Base-by-base conservation (phyloP, 2,113 vertebrate genomes). In the Progne subis region DNA sequence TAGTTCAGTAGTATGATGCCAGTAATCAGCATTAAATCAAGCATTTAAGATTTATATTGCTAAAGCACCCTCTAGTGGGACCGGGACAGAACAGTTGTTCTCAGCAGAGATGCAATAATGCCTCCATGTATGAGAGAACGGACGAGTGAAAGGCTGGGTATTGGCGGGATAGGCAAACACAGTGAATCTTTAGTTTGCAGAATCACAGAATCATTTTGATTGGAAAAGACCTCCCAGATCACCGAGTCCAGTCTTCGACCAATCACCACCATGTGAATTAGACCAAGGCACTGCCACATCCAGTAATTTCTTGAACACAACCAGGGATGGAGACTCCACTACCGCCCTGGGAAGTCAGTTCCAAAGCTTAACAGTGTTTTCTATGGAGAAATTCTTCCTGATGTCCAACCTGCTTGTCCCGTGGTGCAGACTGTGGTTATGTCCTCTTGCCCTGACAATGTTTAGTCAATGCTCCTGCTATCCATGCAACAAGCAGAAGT, bases 21-120 rank as follows among this genome's bases (percentile, higher is more conserved):
- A 70, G 8, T 23, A 61, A 59, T 0, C 9, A 46, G 56, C 29
- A 50, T 57, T 90, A 92, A 96, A 95, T 93, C 87, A 95, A 49
- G 52, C 71, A 44, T 76, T 68, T 60, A 96, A 97, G 97, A 98
- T 98, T 96, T 92, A 94, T 95, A 98, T 97, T 98, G 94, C 86
- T 98, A 97, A 98, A 97, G 98, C 98, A 92, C 98, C 98, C 98
- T 98, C 98, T 98, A 98, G 98, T 97, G 98, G 98, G 96, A n/a
- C 60, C 85, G 57, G 32, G 68, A 67, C 82, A 82, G 93, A 97
- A 97, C 89, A 90, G 86, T 49, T 41, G 11, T 3, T 83, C 95
- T 94, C n/a, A 69, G 59, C 71, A 9, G 19, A 21, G 60, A 41
- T 34, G 8, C 29, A 16, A n/a, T 89, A 79, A 25, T 74, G 57